Evolutionary conservation across 2,888 invertebrate genomes (phyloP).

Genomic region (Rhorus exstirpatorius): DNA sequence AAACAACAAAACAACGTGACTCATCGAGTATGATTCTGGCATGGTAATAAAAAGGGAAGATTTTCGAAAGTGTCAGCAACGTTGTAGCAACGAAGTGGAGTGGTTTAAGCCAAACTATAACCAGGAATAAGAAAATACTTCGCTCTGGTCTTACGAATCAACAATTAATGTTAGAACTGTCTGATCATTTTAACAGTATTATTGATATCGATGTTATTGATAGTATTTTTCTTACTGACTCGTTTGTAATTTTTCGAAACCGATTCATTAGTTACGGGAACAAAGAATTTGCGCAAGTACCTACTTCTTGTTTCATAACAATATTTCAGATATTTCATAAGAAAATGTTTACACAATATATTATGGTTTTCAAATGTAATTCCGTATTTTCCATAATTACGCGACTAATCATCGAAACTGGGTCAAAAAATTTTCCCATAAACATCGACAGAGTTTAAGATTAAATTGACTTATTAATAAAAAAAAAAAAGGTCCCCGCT

Average conservation of each 20-base stretch:
- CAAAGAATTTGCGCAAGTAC: too few species aligned
- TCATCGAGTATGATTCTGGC: conserved; percentile 19
- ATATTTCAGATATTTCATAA: too few species aligned
- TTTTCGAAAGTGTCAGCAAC: conserved; percentile 47
- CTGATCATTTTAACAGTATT: neutral
- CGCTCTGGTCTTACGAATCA: neutral
- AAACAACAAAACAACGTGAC: conserved; percentile 5
- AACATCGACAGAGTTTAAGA: neutral
- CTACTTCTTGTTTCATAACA: too few species aligned
- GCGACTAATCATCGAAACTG: too few species aligned
- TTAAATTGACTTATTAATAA: neutral
- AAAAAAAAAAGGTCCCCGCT: neutral
- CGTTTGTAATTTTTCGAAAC: neutral
- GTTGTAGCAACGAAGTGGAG: conserved; percentile 29
- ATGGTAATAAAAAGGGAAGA: conserved; percentile 6
- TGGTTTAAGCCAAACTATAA: neutral
- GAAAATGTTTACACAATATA: too few species aligned
- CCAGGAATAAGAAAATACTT: conserved; percentile 22
- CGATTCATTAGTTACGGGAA: too few species aligned
- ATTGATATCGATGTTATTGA: neutral
- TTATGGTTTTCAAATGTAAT: too few species aligned
- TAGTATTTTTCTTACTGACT: neutral
- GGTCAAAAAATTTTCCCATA: neutral
- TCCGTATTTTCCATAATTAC: too few species aligned
- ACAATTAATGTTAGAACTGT: neutral